Percentiles rank a stretch among this genome's conserved stretches.
Conservation (phyloP, 2,113 vertebrate species). For the Symphodus melops region DNA sequence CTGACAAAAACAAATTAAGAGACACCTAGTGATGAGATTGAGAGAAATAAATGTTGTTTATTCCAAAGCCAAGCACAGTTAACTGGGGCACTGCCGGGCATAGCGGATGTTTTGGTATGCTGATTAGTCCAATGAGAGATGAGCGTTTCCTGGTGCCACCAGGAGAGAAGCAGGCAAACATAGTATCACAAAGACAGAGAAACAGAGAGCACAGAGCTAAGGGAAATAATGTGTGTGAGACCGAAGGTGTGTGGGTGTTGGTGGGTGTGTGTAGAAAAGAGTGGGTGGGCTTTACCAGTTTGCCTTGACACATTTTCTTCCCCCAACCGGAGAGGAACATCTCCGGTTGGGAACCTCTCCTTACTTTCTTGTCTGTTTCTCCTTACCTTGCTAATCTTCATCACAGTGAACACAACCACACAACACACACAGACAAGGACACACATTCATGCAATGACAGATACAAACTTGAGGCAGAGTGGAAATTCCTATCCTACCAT, state of each 20-base stretch:
- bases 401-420: slow-evolving; percentile 10
- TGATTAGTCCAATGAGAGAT: slow-evolving; percentile 81
- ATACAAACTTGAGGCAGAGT: slow-evolving; percentile 40
- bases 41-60: slow-evolving; percentile 78
- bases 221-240: slow-evolving; percentile 33
- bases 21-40: slow-evolving; percentile 66
- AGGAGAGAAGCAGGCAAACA: slow-evolving; percentile 66
- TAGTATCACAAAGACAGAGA: slow-evolving; percentile 72
- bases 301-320: slow-evolving; percentile 4
- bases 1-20: slow-evolving; percentile 64
- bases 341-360: background rate
- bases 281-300: slow-evolving; percentile 3
- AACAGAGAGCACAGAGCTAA: slow-evolving; percentile 59
- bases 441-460: slow-evolving; percentile 29
- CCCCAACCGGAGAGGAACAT: slow-evolving; percentile 9
- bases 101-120: slow-evolving; percentile 69
- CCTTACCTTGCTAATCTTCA: slow-evolving; percentile 8
- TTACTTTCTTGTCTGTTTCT: slow-evolving; percentile 8
- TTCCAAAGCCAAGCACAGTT: slow-evolving; percentile 80
- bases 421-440: slow-evolving; percentile 10
- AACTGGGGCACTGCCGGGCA: slow-evolving; percentile 80
- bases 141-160: slow-evolving; percentile 73
- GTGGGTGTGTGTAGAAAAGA: background rate
- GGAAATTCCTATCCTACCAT: slow-evolving; percentile 55
- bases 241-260: background rate